Base-by-base conservation (phyloP, 2,113 vertebrate species). In the Agapornis roseicollis region DNA sequence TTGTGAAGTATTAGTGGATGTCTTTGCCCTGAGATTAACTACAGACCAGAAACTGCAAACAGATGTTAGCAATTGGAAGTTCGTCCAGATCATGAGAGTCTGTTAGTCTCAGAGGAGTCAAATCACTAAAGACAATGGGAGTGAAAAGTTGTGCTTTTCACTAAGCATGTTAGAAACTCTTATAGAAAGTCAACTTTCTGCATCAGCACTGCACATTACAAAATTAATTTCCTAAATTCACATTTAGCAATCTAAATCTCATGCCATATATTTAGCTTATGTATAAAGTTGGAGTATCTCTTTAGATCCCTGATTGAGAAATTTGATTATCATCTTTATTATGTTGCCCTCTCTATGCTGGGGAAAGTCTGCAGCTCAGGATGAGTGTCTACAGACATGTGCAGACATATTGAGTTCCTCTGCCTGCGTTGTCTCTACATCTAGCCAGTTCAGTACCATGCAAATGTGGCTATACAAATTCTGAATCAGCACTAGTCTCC, bases 401-500 rank as follows among this genome's bases (percentile, higher is more conserved):
- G 76, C 90, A 93, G 88, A 53, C 92, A 13, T 22, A 91, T 1
- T 58, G 85, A 77, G 79, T 42, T 94, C 71, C 60, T 88, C 63
- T 88, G 63, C 71, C 37, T 80, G 37, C 2, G 1, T 85, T 92
- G 85, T 92, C 90, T 93, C 58, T 70, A 31, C 68, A 88, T 90
- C 88, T 77, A 14, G 37, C 49, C 46, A 31, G 76, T 53, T 46
- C 76, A 93, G 63, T 80, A 55, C 95, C 60, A 24, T 92, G 88
- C 88, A 93, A 92, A 88, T 88, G 41, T 27, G 60, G 70, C 79
- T 63, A 2, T 42, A 46, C 63, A 41, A 42, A 82, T 93, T 95
- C 79, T 92, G 88, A 94, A 83, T 95, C 90, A 95, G 82, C 82
- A 61, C n/a, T 37, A 24, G 46, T 55, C 42, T 85, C 46, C 83